Evolutionary conservation across 2,113 vertebrate species (phyloP), one percentile per base, ranked within the genome.

Genomic region (Amphiprion ocellaris): DNA sequence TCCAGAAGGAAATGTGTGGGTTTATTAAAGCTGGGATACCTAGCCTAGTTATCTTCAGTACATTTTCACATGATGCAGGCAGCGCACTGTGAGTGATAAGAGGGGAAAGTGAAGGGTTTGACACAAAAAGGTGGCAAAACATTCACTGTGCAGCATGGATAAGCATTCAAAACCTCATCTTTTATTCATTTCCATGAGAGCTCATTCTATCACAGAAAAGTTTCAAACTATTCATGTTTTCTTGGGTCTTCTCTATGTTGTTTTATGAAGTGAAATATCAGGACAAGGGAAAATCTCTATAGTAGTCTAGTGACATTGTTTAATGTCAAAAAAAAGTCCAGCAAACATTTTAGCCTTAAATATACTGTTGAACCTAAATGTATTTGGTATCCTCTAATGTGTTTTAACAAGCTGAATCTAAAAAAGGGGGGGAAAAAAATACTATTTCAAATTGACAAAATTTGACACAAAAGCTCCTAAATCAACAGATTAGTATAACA

Each of bases 121-220:
- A 79, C 69, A 63, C 23, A 15, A 50, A 17, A 24, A 65, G 53
- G 66, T 19, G 21, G 28, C 59, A 68, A 69, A 74, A 37, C 26
- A 16, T 50, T 9, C 54, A 7, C 61, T 69, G 49, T 74, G 50
- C 59, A 53, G 21, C 19, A n/a, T 17, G 10, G 56, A 64, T 60
- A 63, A 75, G 58, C 30, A 30, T 55, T 79, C 21, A 63, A 66
- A 82, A 78, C 37, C 58, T 81, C 73, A 74, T 69, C 16, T 77
- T 78, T 78, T 79, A 78, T 75, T 82, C 41, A 70, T 82, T 79
- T 37, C 41, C 46, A 67, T 26, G 52, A 53, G 12, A 75, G 65
- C 54, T 62, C 44, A 12, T 41, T 54, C 67, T 37, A 68, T 65
- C 66, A 63, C 19, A 61, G 19, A 54, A 58, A 64, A 52, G 24